Percentiles rank a stretch among this genome's conserved stretches.
phyloP scores from a whole-genome alignment of 2,888 invertebrate genomes.

The Ferrisia virgata region DNA sequence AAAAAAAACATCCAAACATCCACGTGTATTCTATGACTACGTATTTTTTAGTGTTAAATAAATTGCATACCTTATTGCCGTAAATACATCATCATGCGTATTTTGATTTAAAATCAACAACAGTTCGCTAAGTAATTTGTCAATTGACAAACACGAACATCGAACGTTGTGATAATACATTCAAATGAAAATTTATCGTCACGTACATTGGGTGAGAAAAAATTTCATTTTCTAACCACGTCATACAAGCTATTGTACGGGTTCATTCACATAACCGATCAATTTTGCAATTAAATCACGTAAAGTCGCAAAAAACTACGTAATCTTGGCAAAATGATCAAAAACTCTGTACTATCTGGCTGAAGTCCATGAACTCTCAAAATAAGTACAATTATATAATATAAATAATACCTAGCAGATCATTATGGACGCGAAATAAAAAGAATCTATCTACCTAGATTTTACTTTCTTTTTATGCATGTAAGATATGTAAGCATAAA shows the following conservation, averaged over 20 bases:
- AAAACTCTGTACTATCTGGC: not conserved
- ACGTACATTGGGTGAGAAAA: not conserved
- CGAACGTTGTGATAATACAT: not conserved
- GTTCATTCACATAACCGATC: not conserved
- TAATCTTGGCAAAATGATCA: constrained; percentile 7
- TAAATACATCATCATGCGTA: not conserved
- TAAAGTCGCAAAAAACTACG: not conserved
- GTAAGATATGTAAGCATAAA: too few species aligned
- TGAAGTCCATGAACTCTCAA: not conserved
- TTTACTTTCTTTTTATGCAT: not conserved
- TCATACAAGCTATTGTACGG: not conserved
- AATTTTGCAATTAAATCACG: constrained; percentile 15
- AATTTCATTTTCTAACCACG: constrained; percentile 12
- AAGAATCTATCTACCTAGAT: not conserved
- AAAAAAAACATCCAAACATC: too few species aligned
- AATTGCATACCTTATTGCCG: not conserved
- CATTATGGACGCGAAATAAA: not conserved
- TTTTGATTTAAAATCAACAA: not conserved
- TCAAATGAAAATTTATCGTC: not conserved
- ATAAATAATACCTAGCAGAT: not conserved
- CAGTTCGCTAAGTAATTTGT: not conserved
- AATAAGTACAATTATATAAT: not conserved
- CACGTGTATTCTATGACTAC: not conserved
- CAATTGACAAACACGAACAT: not conserved
- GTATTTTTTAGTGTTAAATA: not conserved